Base-by-base conservation (phyloP, 2,797 vertebrate genomes). In the Sylvia borin region DNA sequence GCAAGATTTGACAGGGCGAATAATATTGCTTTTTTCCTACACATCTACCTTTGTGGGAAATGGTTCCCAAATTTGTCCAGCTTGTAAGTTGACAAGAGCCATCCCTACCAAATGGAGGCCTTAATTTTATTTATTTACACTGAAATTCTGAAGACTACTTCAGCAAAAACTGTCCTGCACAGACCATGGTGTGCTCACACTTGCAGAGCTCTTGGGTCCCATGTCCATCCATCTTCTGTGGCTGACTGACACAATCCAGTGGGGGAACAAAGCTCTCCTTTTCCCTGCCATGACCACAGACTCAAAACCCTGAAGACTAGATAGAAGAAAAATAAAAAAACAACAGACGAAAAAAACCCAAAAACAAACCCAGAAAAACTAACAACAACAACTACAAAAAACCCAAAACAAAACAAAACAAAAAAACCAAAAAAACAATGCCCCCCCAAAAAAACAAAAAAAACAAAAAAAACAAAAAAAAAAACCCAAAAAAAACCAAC, bases 301-400 rank as follows among this genome's bases (percentile, higher is more conserved):
- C 65, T 64, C 32, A 50, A 40, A 87, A 42, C 25, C 16, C 13
- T 53, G 25, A 51, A 66, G 7, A 14, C 5, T 17, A 51, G 16
- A 36, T 9, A 40, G 6, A 55, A 82, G 32, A 6, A 15, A 14
- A 57, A 55, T 4, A 11, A 26, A 3, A 22, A 17, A 13, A 4
- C 29, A 51, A 29, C n/a, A 20, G 9, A 20, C 7, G 19, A 43
- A 18, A 26, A 8, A 19, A 0, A 0, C 10, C 11, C 10, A 10
- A 40, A 10, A n/a, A n/a, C 36, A 8, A 36, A 36, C 36, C 36
- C n/a, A n/a, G n/a, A n/a, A n/a, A n/a, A 36, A 36, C 36, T 10
- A 36, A 36, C 36, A 36, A 36, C 36, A 36, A 36, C 36, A 36
- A 36, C 36, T n/a, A n/a, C n/a, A n/a, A n/a, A n/a, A n/a, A n/a